Conservation (phyloP, 2,888 invertebrate genomes). For the Euplagia quadripunctaria region DNA sequence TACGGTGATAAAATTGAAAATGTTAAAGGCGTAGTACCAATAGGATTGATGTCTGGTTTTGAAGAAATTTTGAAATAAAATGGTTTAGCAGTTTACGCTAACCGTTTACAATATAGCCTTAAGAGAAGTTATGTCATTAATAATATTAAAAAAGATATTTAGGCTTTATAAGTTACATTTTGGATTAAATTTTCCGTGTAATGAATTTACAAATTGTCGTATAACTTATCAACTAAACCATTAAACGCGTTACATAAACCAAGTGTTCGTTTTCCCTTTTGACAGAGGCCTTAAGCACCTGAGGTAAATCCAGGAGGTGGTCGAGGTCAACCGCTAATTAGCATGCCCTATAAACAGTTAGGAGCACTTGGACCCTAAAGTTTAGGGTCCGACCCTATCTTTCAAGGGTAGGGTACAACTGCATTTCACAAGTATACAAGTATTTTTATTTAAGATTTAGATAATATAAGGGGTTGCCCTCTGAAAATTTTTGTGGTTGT, state of each 20-base stretch:
- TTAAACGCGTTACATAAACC: conserved; percentile 9
- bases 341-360: conserved; percentile 38
- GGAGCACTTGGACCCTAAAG: conserved; percentile 38
- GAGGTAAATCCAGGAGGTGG: conserved; percentile 12
- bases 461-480: neutral
- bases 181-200: too few relatives aligned
- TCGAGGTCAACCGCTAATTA: conserved; percentile 52
- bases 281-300: conserved; percentile 9
- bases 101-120: too few relatives aligned
- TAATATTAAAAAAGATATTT: too few relatives aligned
- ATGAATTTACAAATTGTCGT: neutral
- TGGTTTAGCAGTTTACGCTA: too few relatives aligned
- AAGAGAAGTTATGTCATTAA: too few relatives aligned
- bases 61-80: too few relatives aligned
- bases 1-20: too few relatives aligned
- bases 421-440: conserved; percentile 32
- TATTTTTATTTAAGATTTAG: conserved; percentile 38
- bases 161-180: too few relatives aligned
- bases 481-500: conserved; percentile 5
- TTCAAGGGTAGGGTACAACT: conserved; percentile 2
- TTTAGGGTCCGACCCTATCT: conserved; percentile 24
- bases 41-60: too few relatives aligned
- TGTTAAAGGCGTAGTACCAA: too few relatives aligned
- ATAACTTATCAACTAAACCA: conserved; percentile 9
- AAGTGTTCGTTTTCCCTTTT: conserved; percentile 18